Percentiles rank a stretch among this genome's conserved stretches.
Conservation (phyloP, 2,797 vertebrate species). For the Merluccius polli region DNA sequence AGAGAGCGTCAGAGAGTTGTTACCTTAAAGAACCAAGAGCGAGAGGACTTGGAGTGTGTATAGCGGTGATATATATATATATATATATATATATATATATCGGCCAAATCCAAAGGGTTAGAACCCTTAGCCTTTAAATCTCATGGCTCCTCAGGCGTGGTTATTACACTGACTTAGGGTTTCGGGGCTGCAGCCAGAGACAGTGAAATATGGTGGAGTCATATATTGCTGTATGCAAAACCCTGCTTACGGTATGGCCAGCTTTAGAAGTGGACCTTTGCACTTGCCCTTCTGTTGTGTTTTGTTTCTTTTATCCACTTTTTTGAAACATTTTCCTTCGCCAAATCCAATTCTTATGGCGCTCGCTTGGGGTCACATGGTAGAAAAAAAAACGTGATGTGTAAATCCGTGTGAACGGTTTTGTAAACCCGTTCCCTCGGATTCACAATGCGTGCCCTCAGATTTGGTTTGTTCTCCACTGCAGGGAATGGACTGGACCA, state of each 20-base stretch:
- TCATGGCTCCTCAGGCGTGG: constrained; percentile 34
- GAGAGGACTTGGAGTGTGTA: constrained; percentile 20
- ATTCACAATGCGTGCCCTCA: too few species aligned
- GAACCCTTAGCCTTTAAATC: constrained; percentile 57
- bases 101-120: constrained; percentile 36
- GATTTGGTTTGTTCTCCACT: too few species aligned
- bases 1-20: constrained; percentile 12
- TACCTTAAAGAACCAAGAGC: constrained; percentile 29
- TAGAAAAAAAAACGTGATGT: too few species aligned
- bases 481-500: too few species aligned
- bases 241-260: not conserved
- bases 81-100: too few species aligned
- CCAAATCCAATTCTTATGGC: not conserved
- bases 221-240: not conserved
- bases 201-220: constrained; percentile 5
- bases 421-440: too few species aligned
- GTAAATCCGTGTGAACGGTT: too few species aligned
- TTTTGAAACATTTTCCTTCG: not conserved
- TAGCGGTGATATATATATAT: too few species aligned
- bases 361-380: too few species aligned
- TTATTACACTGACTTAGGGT: constrained; percentile 41
- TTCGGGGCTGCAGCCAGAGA: constrained; percentile 26
- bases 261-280: not conserved
- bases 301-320: not conserved
- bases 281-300: constrained; percentile 16